Base-by-base conservation (phyloP, 2,888 invertebrate genomes). In the Agrochola macilenta region DNA sequence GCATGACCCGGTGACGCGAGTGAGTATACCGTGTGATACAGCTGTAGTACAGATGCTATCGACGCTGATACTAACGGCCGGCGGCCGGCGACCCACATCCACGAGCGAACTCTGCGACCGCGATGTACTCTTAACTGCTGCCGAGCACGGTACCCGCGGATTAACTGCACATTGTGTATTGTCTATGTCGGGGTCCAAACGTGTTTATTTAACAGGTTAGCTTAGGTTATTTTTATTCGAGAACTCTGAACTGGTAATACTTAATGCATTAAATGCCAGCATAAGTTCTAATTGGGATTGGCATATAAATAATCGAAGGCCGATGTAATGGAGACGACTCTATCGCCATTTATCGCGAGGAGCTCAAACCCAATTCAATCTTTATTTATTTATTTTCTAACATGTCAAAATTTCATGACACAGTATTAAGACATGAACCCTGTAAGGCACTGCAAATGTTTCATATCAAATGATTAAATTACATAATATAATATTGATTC, bases 351-450 rank as follows among this genome's bases (percentile, higher is more conserved):
- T 43, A 30, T n/a, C 63, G 61, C 26, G 46, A 63, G 35, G 20
- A 76, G 43, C 43, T 63, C 49, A 23, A 64, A 64, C 46, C 17
- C 60, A 58, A 79, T 78, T 52, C 35, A 65, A 65, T 52, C n/a
- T 35, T 68, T 30, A 1, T 30, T 30, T 30, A 1, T 30, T 30
- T 1, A 1, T 30, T 30, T 30, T 30, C 2, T 30, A 1, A 30
- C 30, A 30, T 30, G 30, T 30, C 1, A 30, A 30, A 30, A 30
- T 30, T 30, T 30, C 30, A 30, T 30, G 30, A 30, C 30, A 30
- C 30, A 30, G 30, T 30, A 30, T 30, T 30, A 30, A 30, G 30
- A 30, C 30, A 30, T 30, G 30, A 1, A 30, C 30, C 30, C 30
- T 30, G 30, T 30, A 30, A 30, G 30, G 30, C 30, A 30, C 30